Evolutionary conservation across 2,888 invertebrate genomes (phyloP).

Genomic region (Chloroclystis v-ata): DNA sequence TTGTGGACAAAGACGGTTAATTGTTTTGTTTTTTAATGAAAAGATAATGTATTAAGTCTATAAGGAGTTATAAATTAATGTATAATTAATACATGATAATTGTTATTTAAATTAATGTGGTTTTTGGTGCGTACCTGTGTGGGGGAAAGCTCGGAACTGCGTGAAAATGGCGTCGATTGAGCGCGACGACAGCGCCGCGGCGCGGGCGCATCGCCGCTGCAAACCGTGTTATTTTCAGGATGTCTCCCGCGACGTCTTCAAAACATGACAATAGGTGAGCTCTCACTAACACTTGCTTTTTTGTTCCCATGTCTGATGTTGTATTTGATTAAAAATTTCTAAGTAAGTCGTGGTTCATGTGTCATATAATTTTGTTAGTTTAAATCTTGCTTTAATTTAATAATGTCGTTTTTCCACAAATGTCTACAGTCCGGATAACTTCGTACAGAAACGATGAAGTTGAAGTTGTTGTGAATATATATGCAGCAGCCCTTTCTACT

Average conservation of each 20-base stretch:
- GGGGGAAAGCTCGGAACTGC: conserved; percentile 71
- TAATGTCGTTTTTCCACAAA: no score
- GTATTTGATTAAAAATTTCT: no score
- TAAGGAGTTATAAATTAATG: background rate
- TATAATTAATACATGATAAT: conserved; percentile 23
- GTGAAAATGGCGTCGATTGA: conserved; percentile 75
- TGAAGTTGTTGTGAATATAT: no score
- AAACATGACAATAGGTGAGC: conserved; percentile 50
- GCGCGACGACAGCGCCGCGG: conserved; percentile 60
- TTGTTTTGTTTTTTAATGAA: conserved; percentile 11
- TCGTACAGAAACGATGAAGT: no score
- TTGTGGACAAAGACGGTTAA: conserved; percentile 19
- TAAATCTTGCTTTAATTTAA: no score
- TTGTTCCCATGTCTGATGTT: no score
- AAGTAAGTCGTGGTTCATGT: no score
- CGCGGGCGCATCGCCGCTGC: conserved; percentile 65
- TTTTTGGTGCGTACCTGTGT: conserved; percentile 61
- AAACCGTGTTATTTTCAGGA: conserved; percentile 76
- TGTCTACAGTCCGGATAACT: no score
- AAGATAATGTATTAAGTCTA: background rate
- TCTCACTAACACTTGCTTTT: background rate
- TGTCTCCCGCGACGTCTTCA: conserved; percentile 75
- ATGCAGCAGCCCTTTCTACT: no score
- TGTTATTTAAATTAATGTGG: conserved; percentile 25
- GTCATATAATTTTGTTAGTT: no score